phyloP scores from a whole-genome alignment of 2,888 invertebrate genomes.

The Drosophila niveifrons region DNA sequence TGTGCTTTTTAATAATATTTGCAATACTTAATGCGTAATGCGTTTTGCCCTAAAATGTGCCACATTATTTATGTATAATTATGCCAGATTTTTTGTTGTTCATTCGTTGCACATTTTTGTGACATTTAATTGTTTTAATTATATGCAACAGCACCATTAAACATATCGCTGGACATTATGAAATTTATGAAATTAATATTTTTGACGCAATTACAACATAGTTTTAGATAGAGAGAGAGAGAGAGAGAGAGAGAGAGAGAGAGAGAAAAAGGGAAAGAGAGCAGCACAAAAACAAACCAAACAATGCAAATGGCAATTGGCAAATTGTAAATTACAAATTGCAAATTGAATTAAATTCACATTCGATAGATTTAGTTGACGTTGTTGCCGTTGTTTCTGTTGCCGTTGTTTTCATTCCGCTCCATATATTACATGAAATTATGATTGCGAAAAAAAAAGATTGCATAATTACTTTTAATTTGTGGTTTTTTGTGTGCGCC shows the following conservation, averaged over 20 bases:
- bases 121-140: conserved; percentile 78
- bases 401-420: neutral
- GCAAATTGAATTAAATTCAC: conserved; percentile 60
- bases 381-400: neutral
- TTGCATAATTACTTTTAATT: conserved; percentile 63
- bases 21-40: conserved; percentile 40
- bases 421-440: conserved; percentile 4
- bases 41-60: conserved; percentile 46
- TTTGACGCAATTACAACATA: conserved; percentile 50
- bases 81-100: conserved; percentile 45
- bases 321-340: neutral
- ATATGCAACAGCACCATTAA: conserved; percentile 63
- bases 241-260: too few species aligned
- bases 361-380: conserved; percentile 20
- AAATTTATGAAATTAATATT: conserved; percentile 72
- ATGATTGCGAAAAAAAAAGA: conserved; percentile 18
- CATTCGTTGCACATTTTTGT: conserved; percentile 55
- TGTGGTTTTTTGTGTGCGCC: conserved; percentile 34
- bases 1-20: conserved; percentile 54
- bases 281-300: conserved; percentile 12
- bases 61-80: conserved; percentile 64
- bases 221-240: conserved; percentile 20
- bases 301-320: neutral
- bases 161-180: conserved; percentile 59
- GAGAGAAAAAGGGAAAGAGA: too few species aligned